A percentile compares a stretch with the other conserved stretches of the same genome.
phyloP scores from a whole-genome alignment of 2,888 invertebrate species.

The Ceriagrion tenellum region DNA sequence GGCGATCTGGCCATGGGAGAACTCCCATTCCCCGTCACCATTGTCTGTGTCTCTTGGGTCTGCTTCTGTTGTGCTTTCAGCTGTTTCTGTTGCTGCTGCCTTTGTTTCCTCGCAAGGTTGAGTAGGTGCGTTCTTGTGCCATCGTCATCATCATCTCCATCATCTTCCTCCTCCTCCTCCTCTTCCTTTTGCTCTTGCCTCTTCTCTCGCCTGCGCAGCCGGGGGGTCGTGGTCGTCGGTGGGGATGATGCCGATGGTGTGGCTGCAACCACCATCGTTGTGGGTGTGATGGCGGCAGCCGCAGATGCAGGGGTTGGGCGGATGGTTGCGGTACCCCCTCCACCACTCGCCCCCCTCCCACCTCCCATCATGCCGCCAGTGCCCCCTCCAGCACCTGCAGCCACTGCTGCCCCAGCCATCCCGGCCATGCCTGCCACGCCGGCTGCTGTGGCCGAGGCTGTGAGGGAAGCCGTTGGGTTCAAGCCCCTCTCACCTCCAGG shows the following conservation, averaged over 20 bases:
- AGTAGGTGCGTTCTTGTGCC: slow-evolving; percentile 62
- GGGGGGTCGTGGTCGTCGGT: slow-evolving; percentile 69
- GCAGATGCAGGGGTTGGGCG: slow-evolving; percentile 68
- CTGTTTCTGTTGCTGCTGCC: slow-evolving; percentile 62
- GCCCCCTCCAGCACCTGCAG: slow-evolving; percentile 74
- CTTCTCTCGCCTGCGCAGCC: slow-evolving; percentile 72
- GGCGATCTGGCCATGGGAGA: slow-evolving; percentile 64
- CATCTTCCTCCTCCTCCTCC: slow-evolving; percentile 58
- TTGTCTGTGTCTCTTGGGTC: slow-evolving; percentile 58
- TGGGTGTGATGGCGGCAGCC: slow-evolving; percentile 1
- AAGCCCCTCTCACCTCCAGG: slow-evolving; percentile 53
- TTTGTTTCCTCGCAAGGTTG: slow-evolving; percentile 52
- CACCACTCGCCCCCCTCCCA: slow-evolving; percentile 69
- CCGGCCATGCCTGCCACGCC: slow-evolving; percentile 90
- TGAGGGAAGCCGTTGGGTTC: slow-evolving; percentile 50
- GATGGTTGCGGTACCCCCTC: slow-evolving; percentile 59
- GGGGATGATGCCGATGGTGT: slow-evolving; percentile 42
- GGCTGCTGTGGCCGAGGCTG: slow-evolving; percentile 76
- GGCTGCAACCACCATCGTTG: slow-evolving; percentile 3
- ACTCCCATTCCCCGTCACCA: slow-evolving; percentile 60
- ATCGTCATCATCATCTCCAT: slow-evolving; percentile 51
- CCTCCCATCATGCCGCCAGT: slow-evolving; percentile 58
- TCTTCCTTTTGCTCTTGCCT: slow-evolving; percentile 71
- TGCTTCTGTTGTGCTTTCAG: slow-evolving; percentile 52
- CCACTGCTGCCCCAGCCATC: slow-evolving; percentile 83